Base-by-base conservation (phyloP, 2,113 vertebrate genomes). In the Dermatemys mawii region DNA sequence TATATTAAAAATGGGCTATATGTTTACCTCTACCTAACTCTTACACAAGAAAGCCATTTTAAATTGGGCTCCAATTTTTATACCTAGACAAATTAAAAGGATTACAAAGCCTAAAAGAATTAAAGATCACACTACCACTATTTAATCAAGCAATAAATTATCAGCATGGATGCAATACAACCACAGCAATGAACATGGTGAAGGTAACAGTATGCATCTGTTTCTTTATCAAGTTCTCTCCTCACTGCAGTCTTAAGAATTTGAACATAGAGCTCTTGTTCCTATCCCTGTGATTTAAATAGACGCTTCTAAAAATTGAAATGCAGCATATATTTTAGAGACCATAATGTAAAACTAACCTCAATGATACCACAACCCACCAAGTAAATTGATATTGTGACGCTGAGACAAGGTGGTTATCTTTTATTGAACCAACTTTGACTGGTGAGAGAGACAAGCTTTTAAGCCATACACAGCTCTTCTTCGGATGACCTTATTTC, bases 141-240 rank as follows among this genome's bases (percentile, higher is more conserved):
- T 38, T 38, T 70, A 38, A n/a, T 38, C 4, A 38, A 67, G 63
- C 63, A 67, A 70, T 9, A 38, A 22, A 70, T 70, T 22, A 70
- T 21, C 19, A 5, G 17, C 63, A 38, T 70, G 63, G 63, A 38
- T 38, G n/a, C 11, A 22, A 44, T 29, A 2, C 1, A 86, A 90
- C 22, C 27, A 19, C 29, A 80, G 21, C 38, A 73, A 70, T 22
- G 35, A 70, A 9, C 19, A 38, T 38, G 19, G 63, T 9, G 63
- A 70, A 38, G 8, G 81, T 50, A 78, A 17, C 35, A 81, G 22
- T 11, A 51, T 0, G n/a, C 1, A 41, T 44, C 8, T 0, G 0
- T 21, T 93, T 49, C 22, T 19, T 26, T 46, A 84, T 49, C 8
- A 79, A 38, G 29, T n/a, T 55, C 2, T 50, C 75, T 81, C 49